Percentiles rank a stretch among this genome's conserved stretches.
These are phyloP conservation scores for Xenotilapia longispinis DNA, from an alignment of 2,113 vertebrate species.

Conservation along the genomic window DNA sequence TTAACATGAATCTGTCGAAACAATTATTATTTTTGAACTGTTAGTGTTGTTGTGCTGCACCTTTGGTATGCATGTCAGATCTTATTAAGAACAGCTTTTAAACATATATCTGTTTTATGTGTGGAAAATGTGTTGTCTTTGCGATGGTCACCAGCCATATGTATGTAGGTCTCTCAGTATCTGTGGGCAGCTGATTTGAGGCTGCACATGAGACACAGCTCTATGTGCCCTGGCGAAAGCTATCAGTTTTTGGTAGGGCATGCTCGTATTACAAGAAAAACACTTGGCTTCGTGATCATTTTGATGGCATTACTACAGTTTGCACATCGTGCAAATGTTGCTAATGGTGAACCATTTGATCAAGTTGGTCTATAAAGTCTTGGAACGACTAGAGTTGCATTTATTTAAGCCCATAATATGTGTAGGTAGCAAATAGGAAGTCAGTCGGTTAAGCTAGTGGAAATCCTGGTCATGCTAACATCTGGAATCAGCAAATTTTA, in stretches of 20 bases:
- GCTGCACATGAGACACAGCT: neutral
- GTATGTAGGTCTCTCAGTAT: neutral
- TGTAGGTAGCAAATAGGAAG: neutral
- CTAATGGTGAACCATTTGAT: neutral
- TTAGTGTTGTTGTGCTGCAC: neutral
- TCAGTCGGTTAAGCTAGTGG: neutral
- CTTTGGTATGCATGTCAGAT: neutral
- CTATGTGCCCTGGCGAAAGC: neutral
- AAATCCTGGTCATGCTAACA: neutral
- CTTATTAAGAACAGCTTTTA: neutral
- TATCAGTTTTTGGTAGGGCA: neutral
- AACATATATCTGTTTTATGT: neutral
- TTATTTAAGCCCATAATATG: neutral
- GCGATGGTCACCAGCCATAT: neutral
- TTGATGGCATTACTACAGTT: neutral
- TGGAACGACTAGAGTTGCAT: neutral
- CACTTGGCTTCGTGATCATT: no score
- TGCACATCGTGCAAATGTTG: neutral
- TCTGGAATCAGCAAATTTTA: neutral
- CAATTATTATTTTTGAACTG: neutral
- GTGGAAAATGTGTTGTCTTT: neutral
- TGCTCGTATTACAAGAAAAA: neutral
- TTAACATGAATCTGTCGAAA: neutral
- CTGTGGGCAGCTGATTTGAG: neutral
- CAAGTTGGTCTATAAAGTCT: neutral